Evolutionary conservation across 2,113 vertebrate species (phyloP).

Genomic region (Cyanoliseus patagonus): DNA sequence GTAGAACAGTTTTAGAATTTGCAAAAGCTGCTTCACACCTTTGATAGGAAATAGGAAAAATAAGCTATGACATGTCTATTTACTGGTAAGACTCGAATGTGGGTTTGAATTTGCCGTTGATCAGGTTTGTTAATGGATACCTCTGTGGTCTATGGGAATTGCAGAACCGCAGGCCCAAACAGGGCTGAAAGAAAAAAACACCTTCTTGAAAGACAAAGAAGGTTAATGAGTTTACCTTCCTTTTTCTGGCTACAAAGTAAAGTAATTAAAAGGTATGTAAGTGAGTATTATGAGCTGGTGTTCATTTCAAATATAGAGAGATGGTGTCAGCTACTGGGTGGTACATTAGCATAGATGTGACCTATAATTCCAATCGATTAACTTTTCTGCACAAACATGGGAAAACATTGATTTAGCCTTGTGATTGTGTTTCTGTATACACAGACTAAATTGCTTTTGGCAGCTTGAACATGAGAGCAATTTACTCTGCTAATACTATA

Average conservation of each 20-base stretch:
- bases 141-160: background rate
- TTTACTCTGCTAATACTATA: conserved; percentile 7
- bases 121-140: background rate
- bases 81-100: background rate
- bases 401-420: conserved; percentile 38
- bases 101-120: background rate
- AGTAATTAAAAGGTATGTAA: conserved; percentile 52
- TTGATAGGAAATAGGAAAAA: background rate
- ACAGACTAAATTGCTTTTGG: conserved; percentile 29
- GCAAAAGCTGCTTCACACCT: background rate
- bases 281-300: conserved; percentile 10
- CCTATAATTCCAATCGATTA: conserved; percentile 40
- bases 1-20: background rate
- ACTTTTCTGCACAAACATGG: background rate
- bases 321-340: conserved; percentile 15
- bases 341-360: conserved; percentile 20
- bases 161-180: background rate
- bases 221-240: conserved; percentile 52
- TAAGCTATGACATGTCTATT: background rate
- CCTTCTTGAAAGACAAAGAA: conserved; percentile 37
- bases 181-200: background rate
- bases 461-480: background rate
- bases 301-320: conserved; percentile 14
- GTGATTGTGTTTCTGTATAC: conserved; percentile 15
- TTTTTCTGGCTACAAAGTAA: conserved; percentile 35